Evolutionary conservation across 2,797 vertebrate genomes (phyloP).

Genomic region (Ibycter americanus): DNA sequence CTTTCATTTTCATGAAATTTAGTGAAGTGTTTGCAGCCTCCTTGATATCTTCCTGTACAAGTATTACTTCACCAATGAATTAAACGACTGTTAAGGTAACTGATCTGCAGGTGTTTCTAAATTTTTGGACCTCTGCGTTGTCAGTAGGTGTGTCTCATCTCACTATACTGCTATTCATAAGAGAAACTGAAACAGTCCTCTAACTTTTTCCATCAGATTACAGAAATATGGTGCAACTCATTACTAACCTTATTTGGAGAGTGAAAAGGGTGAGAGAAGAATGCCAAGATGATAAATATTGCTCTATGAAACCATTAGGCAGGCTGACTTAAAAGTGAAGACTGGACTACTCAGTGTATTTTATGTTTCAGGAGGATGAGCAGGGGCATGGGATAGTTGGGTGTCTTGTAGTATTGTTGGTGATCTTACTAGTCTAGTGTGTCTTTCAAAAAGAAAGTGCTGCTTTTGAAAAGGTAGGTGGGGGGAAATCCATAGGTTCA

Average conservation of each 20-base stretch:
- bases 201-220: neutral
- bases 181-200: neutral
- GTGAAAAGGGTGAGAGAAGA: neutral
- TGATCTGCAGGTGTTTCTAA: neutral
- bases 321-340: neutral
- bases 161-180: neutral
- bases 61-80: neutral
- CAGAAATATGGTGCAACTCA: neutral
- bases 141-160: neutral
- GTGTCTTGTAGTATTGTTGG: neutral
- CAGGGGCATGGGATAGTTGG: neutral
- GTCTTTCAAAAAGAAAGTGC: neutral
- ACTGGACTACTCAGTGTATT: neutral
- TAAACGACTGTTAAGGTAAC: neutral
- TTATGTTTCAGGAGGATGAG: neutral
- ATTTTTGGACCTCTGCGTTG: neutral
- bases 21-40: conserved; percentile 33
- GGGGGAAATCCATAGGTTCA: neutral
- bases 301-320: neutral
- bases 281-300: neutral
- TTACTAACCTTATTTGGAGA: neutral
- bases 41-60: neutral
- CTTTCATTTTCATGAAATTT: conserved; percentile 21
- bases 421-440: neutral
- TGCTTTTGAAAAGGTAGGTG: neutral